phyloP scores from a whole-genome alignment of 2,113 vertebrate genomes.

The Equus przewalskii region DNA sequence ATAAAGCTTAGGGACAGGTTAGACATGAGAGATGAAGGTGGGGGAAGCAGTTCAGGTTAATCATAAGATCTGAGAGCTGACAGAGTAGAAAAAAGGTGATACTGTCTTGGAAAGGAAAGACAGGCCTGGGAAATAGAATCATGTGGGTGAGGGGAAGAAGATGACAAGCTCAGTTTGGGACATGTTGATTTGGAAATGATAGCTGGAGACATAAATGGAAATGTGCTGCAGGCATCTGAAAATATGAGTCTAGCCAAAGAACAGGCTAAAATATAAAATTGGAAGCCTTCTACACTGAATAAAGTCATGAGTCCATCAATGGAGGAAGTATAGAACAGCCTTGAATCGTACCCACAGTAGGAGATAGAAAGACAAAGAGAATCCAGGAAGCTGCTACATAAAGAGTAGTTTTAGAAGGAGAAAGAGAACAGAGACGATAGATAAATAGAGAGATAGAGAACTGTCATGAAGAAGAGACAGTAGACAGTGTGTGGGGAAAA shows the following conservation, averaged over 20 bases:
- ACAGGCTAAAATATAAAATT: conserved; percentile 18
- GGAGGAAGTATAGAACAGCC: not conserved
- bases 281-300: conserved; percentile 34
- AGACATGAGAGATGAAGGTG: not conserved
- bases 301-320: not conserved
- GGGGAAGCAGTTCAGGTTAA: not conserved
- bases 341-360: not conserved
- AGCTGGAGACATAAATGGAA: conserved; percentile 48
- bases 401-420: not conserved
- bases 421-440: not conserved
- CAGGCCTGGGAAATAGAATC: not conserved
- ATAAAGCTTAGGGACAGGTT: not conserved
- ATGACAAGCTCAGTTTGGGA: not conserved
- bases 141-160: not conserved
- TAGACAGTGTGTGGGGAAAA: not conserved
- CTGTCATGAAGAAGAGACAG: not conserved
- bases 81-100: not conserved
- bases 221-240: conserved; percentile 14
- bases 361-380: not conserved
- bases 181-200: conserved; percentile 47
- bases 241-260: conserved; percentile 50
- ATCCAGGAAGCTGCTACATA: not conserved
- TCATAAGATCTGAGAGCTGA: not conserved
- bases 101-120: not conserved
- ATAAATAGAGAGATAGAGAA: not conserved